These are phyloP conservation scores for Alaudala cheleensis DNA, from an alignment of 2,113 vertebrate species.

Conservation along the genomic window DNA sequence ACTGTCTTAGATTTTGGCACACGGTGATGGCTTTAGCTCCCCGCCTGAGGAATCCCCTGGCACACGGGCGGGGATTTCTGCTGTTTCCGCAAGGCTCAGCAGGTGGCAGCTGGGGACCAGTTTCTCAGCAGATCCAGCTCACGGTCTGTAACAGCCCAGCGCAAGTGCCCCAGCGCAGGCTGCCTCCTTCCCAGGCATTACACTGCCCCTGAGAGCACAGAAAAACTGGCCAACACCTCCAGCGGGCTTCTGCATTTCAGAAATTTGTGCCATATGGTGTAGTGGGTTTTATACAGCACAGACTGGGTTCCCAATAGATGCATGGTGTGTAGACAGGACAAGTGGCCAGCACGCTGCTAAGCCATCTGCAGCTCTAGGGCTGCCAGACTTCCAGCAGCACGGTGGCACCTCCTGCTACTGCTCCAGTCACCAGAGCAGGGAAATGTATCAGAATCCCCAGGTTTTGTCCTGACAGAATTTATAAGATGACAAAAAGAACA, in stretches of 20 bases:
- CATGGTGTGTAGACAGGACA: accelerated
- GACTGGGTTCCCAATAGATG: not conserved
- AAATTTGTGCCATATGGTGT: no score
- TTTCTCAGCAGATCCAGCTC: not conserved
- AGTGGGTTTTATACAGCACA: accelerated
- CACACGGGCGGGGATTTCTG: not conserved
- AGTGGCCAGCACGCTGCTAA: not conserved
- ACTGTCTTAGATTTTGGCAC: not conserved
- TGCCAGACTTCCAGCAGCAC: not conserved
- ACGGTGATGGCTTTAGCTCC: accelerated
- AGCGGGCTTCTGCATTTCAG: not conserved
- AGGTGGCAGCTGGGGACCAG: not conserved
- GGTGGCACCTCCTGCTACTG: not conserved
- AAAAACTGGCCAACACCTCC: not conserved
- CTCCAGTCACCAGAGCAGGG: not conserved
- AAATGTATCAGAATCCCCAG: not conserved
- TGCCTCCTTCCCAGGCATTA: not conserved
- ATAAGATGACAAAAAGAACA: not conserved
- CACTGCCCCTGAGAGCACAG: not conserved
- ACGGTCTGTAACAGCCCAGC: accelerated
- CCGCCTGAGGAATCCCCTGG: accelerated
- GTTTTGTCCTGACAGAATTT: not conserved
- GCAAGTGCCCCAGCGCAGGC: accelerated
- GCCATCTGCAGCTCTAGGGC: not conserved
- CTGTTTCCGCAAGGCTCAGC: not conserved